Base-by-base conservation (phyloP, 64 coral and sea anemone species). In the Stylophora pistillata region DNA sequence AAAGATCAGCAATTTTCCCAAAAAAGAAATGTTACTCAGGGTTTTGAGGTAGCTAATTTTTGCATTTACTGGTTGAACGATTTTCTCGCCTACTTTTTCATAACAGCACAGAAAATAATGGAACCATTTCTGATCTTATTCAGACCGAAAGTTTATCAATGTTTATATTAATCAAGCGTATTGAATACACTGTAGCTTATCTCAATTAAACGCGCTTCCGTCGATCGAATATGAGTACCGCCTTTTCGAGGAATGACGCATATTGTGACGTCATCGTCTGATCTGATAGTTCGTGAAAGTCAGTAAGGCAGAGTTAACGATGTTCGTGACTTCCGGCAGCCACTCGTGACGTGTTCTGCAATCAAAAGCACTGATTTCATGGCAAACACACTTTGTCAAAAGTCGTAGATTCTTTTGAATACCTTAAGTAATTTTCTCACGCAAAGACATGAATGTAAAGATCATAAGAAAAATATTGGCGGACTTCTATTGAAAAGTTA, bases 321-420 rank as follows among this genome's bases (percentile, higher is more conserved):
- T 80, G 13, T 82, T 82, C 78, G 78, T 82, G 58, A 82, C 78
- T 82, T 82, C 78, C 78, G 78, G 78, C 57, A 82, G 78, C 41
- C 59, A 16, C 18, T 21, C 58, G 58, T 82, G 78, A 82, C 78
- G 78, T 82, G 58, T 28, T 64, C 54, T 28, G 78, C 78, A 63
- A 41, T 81, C 78, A 2, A 79, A 31, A 79, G 56, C 2, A 28
- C 15, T 79, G n/a, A 60, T 47, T 82, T 17, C 58, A n/a, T 56
- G 21, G 9, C n/a, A 13, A 27, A 68, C 33, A 53, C 10, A 12
- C n/a, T 28, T 29, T 52, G 32, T 18, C 73, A 76, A 71, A 58
- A 7, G 18, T 30, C 15, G 13, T 62, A 15, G 31, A 63, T 1
- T 63, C 15, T 32, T 32, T 14, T 2, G 15, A 10, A 23, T 26